These are phyloP conservation scores for Amphiprion ocellaris DNA, from an alignment of 2,113 vertebrate genomes.

Conservation along the genomic window DNA sequence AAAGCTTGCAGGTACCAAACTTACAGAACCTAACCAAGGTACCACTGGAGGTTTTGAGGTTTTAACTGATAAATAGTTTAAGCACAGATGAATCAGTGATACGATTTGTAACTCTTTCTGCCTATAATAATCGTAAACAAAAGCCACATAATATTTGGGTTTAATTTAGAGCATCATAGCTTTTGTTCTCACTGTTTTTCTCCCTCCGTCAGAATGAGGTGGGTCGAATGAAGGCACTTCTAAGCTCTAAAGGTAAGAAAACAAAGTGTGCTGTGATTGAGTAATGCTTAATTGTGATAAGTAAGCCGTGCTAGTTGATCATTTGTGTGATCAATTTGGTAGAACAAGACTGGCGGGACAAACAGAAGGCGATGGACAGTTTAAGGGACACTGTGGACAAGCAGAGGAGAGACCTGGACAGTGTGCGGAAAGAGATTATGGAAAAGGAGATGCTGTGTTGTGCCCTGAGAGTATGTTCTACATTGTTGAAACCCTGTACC, in stretches of 20 bases:
- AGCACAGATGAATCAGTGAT: no score
- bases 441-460: constrained; percentile 92
- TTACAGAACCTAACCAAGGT: not conserved
- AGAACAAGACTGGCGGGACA: constrained; percentile 91
- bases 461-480: constrained; percentile 88
- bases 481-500: not conserved
- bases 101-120: no score
- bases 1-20: constrained; percentile 89
- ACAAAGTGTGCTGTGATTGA: rapidly evolving
- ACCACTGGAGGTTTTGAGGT: not conserved
- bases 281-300: not conserved
- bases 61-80: no score
- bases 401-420: constrained; percentile 89
- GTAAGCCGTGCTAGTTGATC: not conserved
- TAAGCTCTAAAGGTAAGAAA: constrained; percentile 90
- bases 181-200: not conserved
- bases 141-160: not conserved
- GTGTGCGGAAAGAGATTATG: constrained; percentile 84
- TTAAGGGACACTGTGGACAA: constrained; percentile 89
- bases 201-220: constrained; percentile 91
- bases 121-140: no score
- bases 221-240: constrained; percentile 86
- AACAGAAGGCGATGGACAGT: constrained; percentile 85
- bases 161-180: not conserved
- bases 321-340: constrained; percentile 61